Base-by-base conservation (phyloP, 1,140 invertebrate species). In the Dreissena polymorpha region DNA sequence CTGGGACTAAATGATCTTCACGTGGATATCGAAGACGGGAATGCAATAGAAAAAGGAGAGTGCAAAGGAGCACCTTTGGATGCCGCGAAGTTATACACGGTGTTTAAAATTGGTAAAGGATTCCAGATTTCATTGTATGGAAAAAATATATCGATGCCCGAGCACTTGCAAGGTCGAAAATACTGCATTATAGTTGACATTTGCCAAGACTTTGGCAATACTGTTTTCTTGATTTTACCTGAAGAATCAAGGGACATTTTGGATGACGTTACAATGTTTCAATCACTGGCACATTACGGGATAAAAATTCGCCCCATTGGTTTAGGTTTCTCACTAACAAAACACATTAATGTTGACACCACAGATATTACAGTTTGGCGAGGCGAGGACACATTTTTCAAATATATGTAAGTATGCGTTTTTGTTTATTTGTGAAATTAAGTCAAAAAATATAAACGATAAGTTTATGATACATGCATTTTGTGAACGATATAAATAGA, bases 141-240 rank as follows among this genome's bases (percentile, higher is more conserved):
- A n/a, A 25, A 81, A 27, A 21, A 81, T 18, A 12, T 81, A 23
- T 14, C 18, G 0, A 18, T 70, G 10, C 57, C 69, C 13, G 53
- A 23, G 23, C n/a, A 21, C 13, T 10, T 72, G 50, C n/a, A 10
- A 21, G 50, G 50, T 27, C 7, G 27, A 0, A 23, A 64, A n/a
- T 81, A 63, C 67, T 81, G 78, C 49, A 16, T 81, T 25, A 64
- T 81, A 7, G 51, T 81, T 50, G 78, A 81, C 25, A 81, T 72
- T 64, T 81, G 78, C 65, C 25, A 81, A 72, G 69, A 71, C 63
- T 65, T 57, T 1, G 78, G 68, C 27, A 68, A 68, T 10, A 49
- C 78, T 16, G 7, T 72, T 2, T 81, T 81, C 51, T 23, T 81
- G 21, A 72, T 81, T 21, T 51, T 81, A n/a, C 78, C 78, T 16